Percentiles rank a stretch among this genome's conserved stretches.
These are phyloP conservation scores for Pteropus rufus DNA, from an alignment of 2,797 vertebrate genomes.

Conservation along the genomic window DNA sequence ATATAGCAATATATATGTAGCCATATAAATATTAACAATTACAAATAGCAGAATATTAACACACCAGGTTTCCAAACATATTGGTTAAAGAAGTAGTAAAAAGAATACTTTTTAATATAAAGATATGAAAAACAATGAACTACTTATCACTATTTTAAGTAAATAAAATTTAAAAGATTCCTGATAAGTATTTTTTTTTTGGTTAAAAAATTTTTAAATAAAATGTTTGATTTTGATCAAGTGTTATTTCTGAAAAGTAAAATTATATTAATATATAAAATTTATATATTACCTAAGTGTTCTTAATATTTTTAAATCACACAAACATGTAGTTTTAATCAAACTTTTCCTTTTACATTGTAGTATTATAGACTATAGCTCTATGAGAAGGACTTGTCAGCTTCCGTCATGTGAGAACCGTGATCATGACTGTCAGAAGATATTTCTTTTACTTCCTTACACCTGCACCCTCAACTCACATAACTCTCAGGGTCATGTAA, in stretches of 20 bases:
- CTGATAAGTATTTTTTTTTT: not conserved
- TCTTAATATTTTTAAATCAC: not conserved
- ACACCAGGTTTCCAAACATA: not conserved
- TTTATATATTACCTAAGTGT: not conserved
- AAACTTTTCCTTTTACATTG: not conserved
- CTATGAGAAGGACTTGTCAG: not conserved
- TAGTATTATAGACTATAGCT: not conserved
- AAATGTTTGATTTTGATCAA: not conserved
- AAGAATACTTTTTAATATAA: not conserved
- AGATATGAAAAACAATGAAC: not conserved
- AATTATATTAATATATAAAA: not conserved
- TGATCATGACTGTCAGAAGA: not conserved
- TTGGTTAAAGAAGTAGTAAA: not conserved
- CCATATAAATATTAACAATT: not conserved
- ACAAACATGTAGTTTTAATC: not conserved
- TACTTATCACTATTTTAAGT: not conserved
- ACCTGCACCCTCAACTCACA: not conserved
- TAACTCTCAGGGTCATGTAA: not conserved
- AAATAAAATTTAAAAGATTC: not conserved
- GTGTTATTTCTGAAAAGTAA: not conserved
- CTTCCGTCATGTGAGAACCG: not conserved
- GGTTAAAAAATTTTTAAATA: not conserved
- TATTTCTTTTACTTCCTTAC: not conserved
- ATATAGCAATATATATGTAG: not conserved
- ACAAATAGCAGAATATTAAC: not conserved